Evolutionary conservation across 2,797 vertebrate genomes (phyloP).

Genomic region (Poliocrania exsul): DNA sequence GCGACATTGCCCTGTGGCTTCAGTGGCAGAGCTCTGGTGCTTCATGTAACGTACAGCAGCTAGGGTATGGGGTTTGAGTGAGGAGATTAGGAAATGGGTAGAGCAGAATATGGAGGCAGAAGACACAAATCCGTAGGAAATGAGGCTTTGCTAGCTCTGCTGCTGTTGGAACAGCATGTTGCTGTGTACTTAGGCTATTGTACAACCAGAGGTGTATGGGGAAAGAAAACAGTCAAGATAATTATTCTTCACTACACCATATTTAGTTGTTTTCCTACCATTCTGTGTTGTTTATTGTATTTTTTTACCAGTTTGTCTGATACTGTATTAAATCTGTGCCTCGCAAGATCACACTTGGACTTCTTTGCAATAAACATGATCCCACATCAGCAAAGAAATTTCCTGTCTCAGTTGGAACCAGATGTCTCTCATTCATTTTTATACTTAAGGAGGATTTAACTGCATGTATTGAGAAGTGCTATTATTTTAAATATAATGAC

Average conservation of each 20-base stretch:
- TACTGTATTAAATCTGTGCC: neutral
- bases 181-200: neutral
- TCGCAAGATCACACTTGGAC: neutral
- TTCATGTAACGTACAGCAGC: neutral
- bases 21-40: neutral
- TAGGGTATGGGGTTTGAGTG: neutral
- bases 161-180: neutral
- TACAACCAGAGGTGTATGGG: neutral
- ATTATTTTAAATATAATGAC: neutral
- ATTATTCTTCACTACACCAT: neutral
- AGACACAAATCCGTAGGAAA: neutral
- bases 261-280: neutral
- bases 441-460: neutral
- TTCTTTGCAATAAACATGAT: neutral
- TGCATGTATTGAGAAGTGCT: neutral
- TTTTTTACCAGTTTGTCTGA: neutral
- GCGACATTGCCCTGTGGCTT: rapidly evolving
- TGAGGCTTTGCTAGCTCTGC: neutral
- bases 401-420: neutral
- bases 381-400: neutral
- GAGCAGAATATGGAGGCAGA: neutral
- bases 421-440: neutral
- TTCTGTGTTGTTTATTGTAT: neutral
- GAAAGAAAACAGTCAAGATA: neutral
- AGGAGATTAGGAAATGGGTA: neutral